Evolutionary conservation across 2,113 vertebrate genomes (phyloP).

Genomic region (Maccullochella peelii): DNA sequence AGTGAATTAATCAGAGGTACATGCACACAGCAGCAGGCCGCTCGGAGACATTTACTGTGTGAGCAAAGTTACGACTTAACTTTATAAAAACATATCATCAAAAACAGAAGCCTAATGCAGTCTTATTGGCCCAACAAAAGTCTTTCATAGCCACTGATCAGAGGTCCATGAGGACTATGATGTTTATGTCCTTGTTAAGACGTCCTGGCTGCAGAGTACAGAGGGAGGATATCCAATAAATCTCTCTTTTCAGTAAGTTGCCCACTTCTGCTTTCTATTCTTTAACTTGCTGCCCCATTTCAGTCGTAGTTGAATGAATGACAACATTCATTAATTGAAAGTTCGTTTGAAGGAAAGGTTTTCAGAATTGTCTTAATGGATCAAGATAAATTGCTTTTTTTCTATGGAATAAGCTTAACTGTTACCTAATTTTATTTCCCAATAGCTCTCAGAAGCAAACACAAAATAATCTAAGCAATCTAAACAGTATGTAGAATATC

Average conservation of each 20-base stretch:
- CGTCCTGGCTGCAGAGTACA: slow-evolving; percentile 3
- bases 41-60: slow-evolving; percentile 41
- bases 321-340: not conserved
- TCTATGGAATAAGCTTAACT: not conserved
- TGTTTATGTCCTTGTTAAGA: slow-evolving; percentile 49
- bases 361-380: not conserved
- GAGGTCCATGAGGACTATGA: slow-evolving; percentile 20
- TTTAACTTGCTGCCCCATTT: not conserved
- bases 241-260: not conserved
- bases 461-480: too few relatives aligned
- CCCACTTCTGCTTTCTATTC: slow-evolving; percentile 4
- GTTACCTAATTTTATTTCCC: too few relatives aligned
- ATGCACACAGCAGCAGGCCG: slow-evolving; percentile 1
- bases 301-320: not conserved
- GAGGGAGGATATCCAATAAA: slow-evolving; percentile 11
- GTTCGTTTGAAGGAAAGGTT: not conserved
- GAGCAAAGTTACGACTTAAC: slow-evolving; percentile 29
- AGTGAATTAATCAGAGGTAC: slow-evolving; percentile 8
- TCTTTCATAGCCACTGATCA: slow-evolving; percentile 28
- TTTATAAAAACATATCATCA: slow-evolving; percentile 42
- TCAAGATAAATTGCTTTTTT: too few relatives aligned
- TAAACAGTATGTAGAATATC: too few relatives aligned
- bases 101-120: slow-evolving; percentile 8
- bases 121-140: slow-evolving; percentile 27
- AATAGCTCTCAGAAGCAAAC: too few relatives aligned